A percentile compares a stretch with the other conserved stretches of the same genome.
Evolutionary conservation across 1,140 invertebrate species (phyloP).

Genomic region (Sipha flava): DNA sequence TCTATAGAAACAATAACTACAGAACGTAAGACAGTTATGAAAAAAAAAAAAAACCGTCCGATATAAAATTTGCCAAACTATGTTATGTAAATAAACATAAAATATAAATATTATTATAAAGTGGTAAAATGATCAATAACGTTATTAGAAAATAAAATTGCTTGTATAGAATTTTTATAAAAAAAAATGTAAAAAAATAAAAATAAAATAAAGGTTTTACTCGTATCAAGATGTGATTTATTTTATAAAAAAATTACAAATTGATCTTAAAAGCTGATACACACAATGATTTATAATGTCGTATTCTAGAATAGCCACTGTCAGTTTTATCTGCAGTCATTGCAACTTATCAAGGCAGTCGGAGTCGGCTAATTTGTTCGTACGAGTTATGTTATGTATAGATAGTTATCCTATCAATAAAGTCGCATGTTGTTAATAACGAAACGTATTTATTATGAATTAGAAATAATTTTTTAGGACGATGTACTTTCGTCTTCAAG

Average conservation of each 20-base stretch:
- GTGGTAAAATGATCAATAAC: no score
- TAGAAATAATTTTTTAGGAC: no score
- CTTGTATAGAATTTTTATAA: not conserved
- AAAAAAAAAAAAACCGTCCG: no score
- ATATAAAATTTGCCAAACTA: no score
- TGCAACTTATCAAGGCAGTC: slow-evolving; percentile 9
- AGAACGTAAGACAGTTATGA: no score
- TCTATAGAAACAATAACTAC: no score
- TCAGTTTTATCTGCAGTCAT: not conserved
- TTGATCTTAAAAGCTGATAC: slow-evolving; percentile 17
- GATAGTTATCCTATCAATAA: not conserved
- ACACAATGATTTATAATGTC: slow-evolving; percentile 4
- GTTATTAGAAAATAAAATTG: not conserved
- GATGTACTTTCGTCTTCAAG: no score
- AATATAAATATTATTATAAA: no score
- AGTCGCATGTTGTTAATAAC: not conserved
- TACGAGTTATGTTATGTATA: not conserved
- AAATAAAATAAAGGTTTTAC: not conserved
- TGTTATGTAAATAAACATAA: no score
- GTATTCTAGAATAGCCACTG: not conserved
- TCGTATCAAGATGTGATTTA: not conserved
- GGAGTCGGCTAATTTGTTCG: slow-evolving; percentile 1
- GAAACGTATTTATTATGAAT: no score
- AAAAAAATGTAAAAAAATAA: not conserved
- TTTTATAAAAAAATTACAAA: slow-evolving; percentile 10